Evolutionary conservation across 2,888 invertebrate species (phyloP).

Genomic region (Drosophila algonquin): DNA sequence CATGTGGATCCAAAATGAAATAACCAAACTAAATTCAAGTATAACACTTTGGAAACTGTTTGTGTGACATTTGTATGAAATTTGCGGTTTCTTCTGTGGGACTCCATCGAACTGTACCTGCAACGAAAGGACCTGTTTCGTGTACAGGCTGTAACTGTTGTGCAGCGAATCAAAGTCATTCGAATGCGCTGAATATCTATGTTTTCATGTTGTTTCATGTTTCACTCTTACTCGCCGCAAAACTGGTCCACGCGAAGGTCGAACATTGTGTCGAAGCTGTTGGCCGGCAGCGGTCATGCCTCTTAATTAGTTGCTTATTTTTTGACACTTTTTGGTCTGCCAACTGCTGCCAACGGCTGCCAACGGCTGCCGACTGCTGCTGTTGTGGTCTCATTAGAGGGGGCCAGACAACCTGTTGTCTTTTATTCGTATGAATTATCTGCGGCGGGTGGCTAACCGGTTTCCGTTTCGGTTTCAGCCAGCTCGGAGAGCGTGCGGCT

Average conservation of each 20-base stretch:
- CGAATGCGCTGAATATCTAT: too few species aligned
- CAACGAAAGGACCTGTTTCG: too few species aligned
- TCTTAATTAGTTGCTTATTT: slow-evolving; percentile 73
- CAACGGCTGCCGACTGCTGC: not conserved
- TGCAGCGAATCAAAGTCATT: too few species aligned
- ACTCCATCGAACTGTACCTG: too few species aligned
- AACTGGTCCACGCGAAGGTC: slow-evolving; percentile 71
- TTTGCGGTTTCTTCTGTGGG: too few species aligned
- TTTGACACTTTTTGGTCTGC: slow-evolving; percentile 53
- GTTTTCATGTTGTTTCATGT: not conserved
- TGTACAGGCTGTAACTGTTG: too few species aligned
- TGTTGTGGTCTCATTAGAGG: slow-evolving; percentile 59
- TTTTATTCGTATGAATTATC: slow-evolving; percentile 22
- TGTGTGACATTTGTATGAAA: too few species aligned
- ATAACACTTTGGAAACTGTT: too few species aligned
- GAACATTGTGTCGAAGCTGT: slow-evolving; percentile 23
- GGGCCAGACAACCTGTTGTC: slow-evolving; percentile 33
- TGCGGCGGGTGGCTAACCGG: slow-evolving; percentile 58
- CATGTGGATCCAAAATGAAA: too few species aligned
- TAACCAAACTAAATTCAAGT: too few species aligned
- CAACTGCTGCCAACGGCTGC: not conserved
- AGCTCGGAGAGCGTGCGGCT: not conserved
- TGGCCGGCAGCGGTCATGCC: slow-evolving; percentile 43
- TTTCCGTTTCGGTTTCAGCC: slow-evolving; percentile 11
- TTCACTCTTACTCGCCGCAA: slow-evolving; percentile 6